Base-by-base conservation (phyloP, 2,113 vertebrate species). In the Tyrannus savana region DNA sequence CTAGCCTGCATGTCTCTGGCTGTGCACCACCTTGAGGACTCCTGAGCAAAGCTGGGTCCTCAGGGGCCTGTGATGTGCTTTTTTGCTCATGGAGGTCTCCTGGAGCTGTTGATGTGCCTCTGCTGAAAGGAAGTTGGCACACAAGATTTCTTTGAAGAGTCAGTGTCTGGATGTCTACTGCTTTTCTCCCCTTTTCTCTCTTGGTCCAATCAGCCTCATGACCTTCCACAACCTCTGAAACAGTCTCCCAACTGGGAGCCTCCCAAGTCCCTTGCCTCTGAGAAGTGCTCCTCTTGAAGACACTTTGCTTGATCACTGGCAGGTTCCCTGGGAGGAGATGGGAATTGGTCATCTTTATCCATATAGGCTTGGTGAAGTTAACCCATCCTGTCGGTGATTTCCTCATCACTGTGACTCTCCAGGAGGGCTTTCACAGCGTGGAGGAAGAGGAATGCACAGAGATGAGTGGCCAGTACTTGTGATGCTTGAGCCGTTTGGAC, bases 51-150 rank as follows among this genome's bases (percentile, higher is more conserved):
- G 9, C 60, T 71, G 47, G 12, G 13, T 73, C 17, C 19, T 86
- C n/a, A 81, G 42, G 33, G 69, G 7, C 1, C 1, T 78, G 31
- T 35, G 59, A 33, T 73, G 44, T 5, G 6, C 1, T 7, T 73
- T 92, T 87, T 84, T 84, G 18, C 44, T 89, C 7, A 6, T 12
- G 28, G 53, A 60, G 22, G 19, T 83, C 27, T 62, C 37, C 21
- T 64, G 0, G 0, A 55, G 16, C 18, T 85, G 21, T 35, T 4
- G 0, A 0, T 30, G 30, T 83, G 35, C 24, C 92, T n/a, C 39
- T 79, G 27, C 75, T 79, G 53, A 85, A 76, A 37, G 8, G 33
- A 75, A 60, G 33, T 14, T 60, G 31, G 3, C 27, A 68, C 41
- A 35, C 12, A 67, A 56, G 19, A 39, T 72, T 88, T 93, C 44